A percentile compares a stretch with the other conserved stretches of the same genome.
These are phyloP conservation scores for Antheraea mylitta DNA, from an alignment of 1,140 invertebrate genomes.

Conservation along the genomic window DNA sequence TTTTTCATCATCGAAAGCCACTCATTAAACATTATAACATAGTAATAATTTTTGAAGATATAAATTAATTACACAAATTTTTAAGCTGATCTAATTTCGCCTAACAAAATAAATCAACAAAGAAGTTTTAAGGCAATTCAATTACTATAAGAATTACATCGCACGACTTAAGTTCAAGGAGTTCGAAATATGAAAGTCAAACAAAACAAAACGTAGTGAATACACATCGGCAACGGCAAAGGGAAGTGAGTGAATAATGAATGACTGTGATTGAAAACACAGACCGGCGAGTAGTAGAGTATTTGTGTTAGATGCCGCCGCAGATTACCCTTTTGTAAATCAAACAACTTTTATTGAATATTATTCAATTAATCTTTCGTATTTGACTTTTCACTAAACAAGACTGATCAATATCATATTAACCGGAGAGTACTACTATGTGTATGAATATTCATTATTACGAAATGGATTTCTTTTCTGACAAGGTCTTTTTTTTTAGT, in stretches of 20 bases:
- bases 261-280: constrained; percentile 72
- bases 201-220: constrained; percentile 69
- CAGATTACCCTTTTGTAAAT: constrained; percentile 75
- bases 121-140: constrained; percentile 58
- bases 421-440: neutral
- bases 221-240: constrained; percentile 70
- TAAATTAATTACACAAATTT: neutral
- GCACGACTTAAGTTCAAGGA: constrained; percentile 50
- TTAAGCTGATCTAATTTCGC: constrained; percentile 31
- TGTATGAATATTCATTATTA: neutral
- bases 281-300: constrained; percentile 55
- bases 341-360: constrained; percentile 75
- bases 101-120: constrained; percentile 39
- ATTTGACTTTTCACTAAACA: constrained; percentile 49
- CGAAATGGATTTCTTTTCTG: too few species aligned
- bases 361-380: constrained; percentile 75
- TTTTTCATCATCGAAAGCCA: too few species aligned
- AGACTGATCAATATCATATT: neutral
- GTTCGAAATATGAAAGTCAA: constrained; percentile 73
- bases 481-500: too few species aligned
- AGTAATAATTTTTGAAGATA: too few species aligned
- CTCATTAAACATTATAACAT: too few species aligned
- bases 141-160: constrained; percentile 66
- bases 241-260: constrained; percentile 75
- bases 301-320: constrained; percentile 74